Percentiles rank a stretch among this genome's conserved stretches.
Conservation (phyloP, 2,113 vertebrate genomes). For the Salvelinus fontinalis region DNA sequence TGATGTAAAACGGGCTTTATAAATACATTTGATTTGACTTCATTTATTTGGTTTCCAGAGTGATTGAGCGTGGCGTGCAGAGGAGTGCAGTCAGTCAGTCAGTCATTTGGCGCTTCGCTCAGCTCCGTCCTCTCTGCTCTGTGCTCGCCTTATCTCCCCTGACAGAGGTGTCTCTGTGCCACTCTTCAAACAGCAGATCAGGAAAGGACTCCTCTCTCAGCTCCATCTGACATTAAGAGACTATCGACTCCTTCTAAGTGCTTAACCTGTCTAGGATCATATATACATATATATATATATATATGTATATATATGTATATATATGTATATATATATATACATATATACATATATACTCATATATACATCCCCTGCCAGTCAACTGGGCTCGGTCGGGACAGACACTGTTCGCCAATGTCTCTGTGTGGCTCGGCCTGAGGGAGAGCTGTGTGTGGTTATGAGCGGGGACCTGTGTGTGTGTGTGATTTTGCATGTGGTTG, state of each 20-base stretch:
- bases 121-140: constrained; percentile 23
- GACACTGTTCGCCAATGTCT: neutral
- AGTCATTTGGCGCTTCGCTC: constrained; percentile 50
- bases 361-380: constrained; percentile 46
- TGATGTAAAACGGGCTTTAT: no score
- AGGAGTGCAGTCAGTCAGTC: neutral
- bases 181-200: constrained; percentile 60
- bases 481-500: neutral
- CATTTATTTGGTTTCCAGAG: neutral
- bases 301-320: no score
- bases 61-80: neutral
- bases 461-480: neutral
- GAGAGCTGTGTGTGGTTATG: neutral
- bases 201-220: constrained; percentile 11
- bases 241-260: constrained; percentile 36
- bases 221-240: constrained; percentile 43
- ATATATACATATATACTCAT: constrained; percentile 55
- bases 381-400: neutral
- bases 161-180: constrained; percentile 54
- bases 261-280: no score
- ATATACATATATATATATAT: no score
- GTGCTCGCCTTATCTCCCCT: constrained; percentile 50
- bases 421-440: neutral
- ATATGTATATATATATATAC: no score
- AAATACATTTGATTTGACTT: neutral